These are phyloP conservation scores for Hippotragus niger DNA, from an alignment of 2,113 vertebrate species.

Conservation along the genomic window DNA sequence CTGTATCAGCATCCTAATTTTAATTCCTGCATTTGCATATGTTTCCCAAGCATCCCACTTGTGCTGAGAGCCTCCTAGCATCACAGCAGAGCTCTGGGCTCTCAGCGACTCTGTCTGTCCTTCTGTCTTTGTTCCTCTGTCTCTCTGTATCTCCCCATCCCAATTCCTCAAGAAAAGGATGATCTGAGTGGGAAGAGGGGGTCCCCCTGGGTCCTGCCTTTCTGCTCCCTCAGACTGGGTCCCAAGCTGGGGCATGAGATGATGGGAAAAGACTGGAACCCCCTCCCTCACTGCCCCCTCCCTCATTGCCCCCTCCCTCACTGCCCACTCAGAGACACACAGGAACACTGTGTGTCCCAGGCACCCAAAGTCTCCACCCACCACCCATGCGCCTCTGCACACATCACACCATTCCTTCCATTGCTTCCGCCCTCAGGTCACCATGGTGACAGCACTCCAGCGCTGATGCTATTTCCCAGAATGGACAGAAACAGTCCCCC, in stretches of 20 bases:
- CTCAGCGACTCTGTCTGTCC: neutral
- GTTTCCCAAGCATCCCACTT: neutral
- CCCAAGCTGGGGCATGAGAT: neutral
- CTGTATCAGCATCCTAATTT: neutral
- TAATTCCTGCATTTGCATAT: neutral
- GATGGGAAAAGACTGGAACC: neutral
- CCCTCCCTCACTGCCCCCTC: neutral
- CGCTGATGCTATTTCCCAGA: conserved; percentile 61
- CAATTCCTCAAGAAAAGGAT: neutral
- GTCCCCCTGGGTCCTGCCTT: neutral
- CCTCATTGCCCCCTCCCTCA: neutral
- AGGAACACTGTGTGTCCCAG: neutral
- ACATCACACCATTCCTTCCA: neutral
- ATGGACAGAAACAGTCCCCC: neutral
- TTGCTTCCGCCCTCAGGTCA: conserved; percentile 9
- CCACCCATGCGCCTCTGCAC: neutral
- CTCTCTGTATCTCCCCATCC: neutral
- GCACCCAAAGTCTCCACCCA: neutral
- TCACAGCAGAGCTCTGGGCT: neutral
- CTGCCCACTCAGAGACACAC: neutral
- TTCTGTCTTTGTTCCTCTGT: neutral
- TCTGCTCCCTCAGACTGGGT: neutral
- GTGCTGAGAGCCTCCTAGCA: neutral
- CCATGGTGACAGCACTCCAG: conserved; percentile 50
- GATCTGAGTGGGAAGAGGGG: neutral